Percentiles rank a stretch among this genome's conserved stretches.
Conservation (phyloP, 92 coral and sea anemone species). For the Porites lobata region DNA sequence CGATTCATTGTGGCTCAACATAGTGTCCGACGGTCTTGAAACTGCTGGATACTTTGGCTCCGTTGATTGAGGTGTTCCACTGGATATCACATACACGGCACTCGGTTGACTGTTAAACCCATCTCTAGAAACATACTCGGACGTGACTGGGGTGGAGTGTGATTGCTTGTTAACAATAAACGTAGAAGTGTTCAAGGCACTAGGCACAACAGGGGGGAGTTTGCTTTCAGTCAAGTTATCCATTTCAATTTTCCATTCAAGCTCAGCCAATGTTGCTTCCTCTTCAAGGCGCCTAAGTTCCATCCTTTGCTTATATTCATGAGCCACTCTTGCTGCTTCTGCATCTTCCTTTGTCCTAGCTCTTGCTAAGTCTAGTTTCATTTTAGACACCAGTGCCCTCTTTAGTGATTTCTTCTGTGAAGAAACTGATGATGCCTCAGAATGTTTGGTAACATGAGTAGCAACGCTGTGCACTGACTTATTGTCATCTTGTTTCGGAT, state of each 20-base stretch:
- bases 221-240: slow-evolving; percentile 15
- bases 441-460: not conserved
- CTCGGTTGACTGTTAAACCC: slow-evolving; percentile 3
- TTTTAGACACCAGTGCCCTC: slow-evolving; percentile 40
- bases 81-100: not conserved
- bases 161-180: slow-evolving; percentile 4
- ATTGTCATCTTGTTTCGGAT: slow-evolving; percentile 1
- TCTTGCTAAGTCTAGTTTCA: slow-evolving; percentile 57
- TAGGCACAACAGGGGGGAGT: not conserved
- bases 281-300: slow-evolving; percentile 55
- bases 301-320: slow-evolving; percentile 38
- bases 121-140: not conserved
- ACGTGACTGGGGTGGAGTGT: slow-evolving; percentile 34
- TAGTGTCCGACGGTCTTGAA: too few species aligned
- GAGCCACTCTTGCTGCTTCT: slow-evolving; percentile 49
- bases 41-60: too few species aligned
- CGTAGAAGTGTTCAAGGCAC: slow-evolving; percentile 12
- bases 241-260: slow-evolving; percentile 52
- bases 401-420: slow-evolving; percentile 43
- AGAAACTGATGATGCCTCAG: not conserved
- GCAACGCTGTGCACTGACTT: not conserved
- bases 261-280: slow-evolving; percentile 60
- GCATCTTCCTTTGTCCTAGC: slow-evolving; percentile 54
- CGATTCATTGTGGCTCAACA: too few species aligned
- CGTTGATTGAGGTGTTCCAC: not conserved